phyloP scores from a whole-genome alignment of 2,797 vertebrate genomes.

The Poecile montanus region DNA sequence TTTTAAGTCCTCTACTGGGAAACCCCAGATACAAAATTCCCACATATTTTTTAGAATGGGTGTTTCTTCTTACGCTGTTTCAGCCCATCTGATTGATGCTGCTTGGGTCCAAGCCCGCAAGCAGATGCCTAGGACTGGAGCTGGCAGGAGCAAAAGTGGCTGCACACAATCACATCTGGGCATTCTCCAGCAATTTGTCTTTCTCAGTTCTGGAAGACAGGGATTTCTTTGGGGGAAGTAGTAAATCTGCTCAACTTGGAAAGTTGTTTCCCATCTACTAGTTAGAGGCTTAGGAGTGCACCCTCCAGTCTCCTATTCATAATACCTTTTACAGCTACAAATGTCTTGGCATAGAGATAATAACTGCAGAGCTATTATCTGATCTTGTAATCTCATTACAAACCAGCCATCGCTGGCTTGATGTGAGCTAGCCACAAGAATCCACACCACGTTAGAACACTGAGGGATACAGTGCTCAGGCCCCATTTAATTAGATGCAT shows the following conservation, averaged over 20 bases:
- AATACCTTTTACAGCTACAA: slow-evolving; percentile 23
- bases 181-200: slow-evolving; percentile 2
- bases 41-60: neutral
- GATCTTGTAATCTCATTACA: slow-evolving; percentile 43
- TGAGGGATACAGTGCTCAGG: neutral
- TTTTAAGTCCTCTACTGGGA: neutral
- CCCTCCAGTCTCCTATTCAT: neutral
- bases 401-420: neutral
- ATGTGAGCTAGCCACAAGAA: neutral
- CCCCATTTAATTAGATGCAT: slow-evolving; percentile 46
- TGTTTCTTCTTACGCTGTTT: neutral
- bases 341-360: slow-evolving; percentile 3
- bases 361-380: slow-evolving; percentile 46
- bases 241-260: slow-evolving; percentile 9
- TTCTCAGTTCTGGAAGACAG: slow-evolving; percentile 4
- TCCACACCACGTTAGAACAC: neutral
- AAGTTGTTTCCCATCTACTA: neutral
- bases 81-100: slow-evolving; percentile 11
- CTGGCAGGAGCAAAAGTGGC: neutral
- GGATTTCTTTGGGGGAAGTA: neutral
- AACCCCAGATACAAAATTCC: neutral
- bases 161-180: slow-evolving; percentile 10
- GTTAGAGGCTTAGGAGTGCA: neutral
- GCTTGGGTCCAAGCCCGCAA: neutral
- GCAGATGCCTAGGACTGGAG: neutral